These are phyloP conservation scores for Bubo bubo DNA, from an alignment of 2,113 vertebrate genomes.

Conservation along the genomic window DNA sequence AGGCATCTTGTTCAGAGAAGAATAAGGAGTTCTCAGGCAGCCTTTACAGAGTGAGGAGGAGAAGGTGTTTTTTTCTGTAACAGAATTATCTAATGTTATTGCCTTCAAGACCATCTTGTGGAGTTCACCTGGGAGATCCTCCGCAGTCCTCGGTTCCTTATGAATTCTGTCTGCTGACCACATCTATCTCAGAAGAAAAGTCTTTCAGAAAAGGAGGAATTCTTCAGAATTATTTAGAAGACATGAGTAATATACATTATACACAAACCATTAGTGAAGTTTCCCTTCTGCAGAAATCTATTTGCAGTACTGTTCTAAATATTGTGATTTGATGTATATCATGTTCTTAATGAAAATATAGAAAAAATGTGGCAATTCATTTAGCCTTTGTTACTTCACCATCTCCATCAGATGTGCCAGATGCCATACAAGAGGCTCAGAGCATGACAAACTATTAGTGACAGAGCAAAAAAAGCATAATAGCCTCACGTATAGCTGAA, in stretches of 20 bases:
- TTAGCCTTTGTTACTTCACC: background rate
- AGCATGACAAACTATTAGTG: accelerated
- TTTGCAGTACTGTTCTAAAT: background rate
- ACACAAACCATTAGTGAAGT: background rate
- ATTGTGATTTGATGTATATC: background rate
- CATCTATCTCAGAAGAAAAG: background rate
- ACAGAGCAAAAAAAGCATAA: background rate
- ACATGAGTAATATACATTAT: background rate
- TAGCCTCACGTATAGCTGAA: background rate
- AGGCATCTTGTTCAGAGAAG: background rate
- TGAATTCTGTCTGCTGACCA: background rate
- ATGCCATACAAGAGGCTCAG: background rate
- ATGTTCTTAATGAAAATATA: background rate
- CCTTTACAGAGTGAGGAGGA: background rate
- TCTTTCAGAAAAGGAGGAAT: background rate
- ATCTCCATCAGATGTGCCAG: background rate
- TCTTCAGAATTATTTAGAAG: background rate
- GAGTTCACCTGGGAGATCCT: background rate
- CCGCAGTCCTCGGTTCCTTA: background rate
- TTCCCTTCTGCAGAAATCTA: background rate
- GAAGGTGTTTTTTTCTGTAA: background rate
- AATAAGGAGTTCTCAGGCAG: background rate
- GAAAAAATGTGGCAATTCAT: background rate
- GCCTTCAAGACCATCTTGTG: background rate
- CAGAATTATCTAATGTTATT: background rate